phyloP scores from a whole-genome alignment of 2,113 vertebrate genomes.

The Thomomys bottae region DNA sequence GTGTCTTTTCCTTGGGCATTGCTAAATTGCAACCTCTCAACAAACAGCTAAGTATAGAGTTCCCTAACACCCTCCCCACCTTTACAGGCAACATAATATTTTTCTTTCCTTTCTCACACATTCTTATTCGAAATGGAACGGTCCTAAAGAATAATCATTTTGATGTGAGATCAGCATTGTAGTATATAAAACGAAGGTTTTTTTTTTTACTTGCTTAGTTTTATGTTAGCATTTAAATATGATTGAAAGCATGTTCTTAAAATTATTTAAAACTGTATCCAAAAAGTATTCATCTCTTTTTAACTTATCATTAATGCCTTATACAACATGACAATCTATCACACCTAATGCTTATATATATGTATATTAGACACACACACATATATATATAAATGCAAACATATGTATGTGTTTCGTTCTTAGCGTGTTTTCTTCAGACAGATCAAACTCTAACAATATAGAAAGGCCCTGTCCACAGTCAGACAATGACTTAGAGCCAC shows the following conservation, averaged over 20 bases:
- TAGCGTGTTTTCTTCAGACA: background rate
- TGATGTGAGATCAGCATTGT: background rate
- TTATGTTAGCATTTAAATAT: slow-evolving; percentile 40
- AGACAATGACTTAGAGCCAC: background rate
- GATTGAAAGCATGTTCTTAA: slow-evolving; percentile 30
- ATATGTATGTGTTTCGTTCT: background rate
- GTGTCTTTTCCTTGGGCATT: slow-evolving; percentile 15
- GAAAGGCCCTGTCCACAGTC: background rate
- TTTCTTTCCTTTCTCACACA: background rate
- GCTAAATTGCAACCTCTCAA: background rate
- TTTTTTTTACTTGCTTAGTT: slow-evolving; percentile 23
- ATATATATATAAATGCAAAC: no score
- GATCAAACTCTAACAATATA: background rate
- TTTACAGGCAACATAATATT: background rate
- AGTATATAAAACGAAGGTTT: slow-evolving; percentile 23
- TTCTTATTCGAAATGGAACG: background rate
- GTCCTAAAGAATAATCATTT: slow-evolving; percentile 20
- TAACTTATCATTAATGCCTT: background rate
- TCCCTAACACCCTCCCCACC: background rate
- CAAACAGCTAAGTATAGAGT: background rate
- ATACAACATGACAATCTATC: background rate
- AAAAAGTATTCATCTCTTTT: background rate
- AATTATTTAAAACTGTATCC: slow-evolving; percentile 20
- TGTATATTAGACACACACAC: no score
- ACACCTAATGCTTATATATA: background rate